Evolutionary conservation across 2,888 invertebrate genomes (phyloP).

Genomic region (Megalurothrips usitatus): DNA sequence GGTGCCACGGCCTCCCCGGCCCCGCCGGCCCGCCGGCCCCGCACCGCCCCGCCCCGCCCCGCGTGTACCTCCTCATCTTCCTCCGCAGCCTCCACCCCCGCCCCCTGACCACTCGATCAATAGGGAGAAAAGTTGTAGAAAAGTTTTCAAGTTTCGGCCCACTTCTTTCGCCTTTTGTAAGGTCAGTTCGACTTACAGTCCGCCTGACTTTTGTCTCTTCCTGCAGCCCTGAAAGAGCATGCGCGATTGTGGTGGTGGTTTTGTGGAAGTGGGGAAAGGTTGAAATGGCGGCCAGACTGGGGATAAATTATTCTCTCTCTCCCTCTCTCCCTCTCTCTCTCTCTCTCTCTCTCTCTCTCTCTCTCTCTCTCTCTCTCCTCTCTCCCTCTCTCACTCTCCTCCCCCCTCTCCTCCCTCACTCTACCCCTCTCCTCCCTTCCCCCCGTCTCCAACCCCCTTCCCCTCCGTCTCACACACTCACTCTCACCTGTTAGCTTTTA

Average conservation of each 20-base stretch:
- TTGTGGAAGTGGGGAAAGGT: neutral
- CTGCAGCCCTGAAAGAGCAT: neutral
- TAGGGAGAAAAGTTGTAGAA: slow-evolving; percentile 25
- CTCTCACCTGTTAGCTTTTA: slow-evolving; percentile 4
- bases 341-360: too few species aligned
- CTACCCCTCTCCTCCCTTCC: neutral
- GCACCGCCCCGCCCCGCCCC: neutral
- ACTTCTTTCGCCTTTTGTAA: slow-evolving; percentile 23
- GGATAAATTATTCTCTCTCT: too few species aligned
- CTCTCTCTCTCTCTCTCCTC: neutral
- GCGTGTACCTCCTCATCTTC: neutral
- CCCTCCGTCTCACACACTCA: neutral
- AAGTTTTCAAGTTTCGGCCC: slow-evolving; percentile 22
- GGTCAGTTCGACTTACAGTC: slow-evolving; percentile 20
- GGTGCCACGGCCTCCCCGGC: neutral
- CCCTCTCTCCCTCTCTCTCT: too few species aligned
- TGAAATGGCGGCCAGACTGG: too few species aligned
- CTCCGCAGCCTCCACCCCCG: neutral
- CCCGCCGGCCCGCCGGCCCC: neutral
- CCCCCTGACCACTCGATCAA: slow-evolving; percentile 16
- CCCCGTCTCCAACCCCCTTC: neutral
- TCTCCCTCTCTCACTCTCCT: neutral
- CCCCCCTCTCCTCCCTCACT: neutral
- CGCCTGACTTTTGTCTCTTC: slow-evolving; percentile 9
- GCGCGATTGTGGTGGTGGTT: neutral